phyloP scores from a whole-genome alignment of 2,113 vertebrate species.

The Motacilla tschutschensis region DNA sequence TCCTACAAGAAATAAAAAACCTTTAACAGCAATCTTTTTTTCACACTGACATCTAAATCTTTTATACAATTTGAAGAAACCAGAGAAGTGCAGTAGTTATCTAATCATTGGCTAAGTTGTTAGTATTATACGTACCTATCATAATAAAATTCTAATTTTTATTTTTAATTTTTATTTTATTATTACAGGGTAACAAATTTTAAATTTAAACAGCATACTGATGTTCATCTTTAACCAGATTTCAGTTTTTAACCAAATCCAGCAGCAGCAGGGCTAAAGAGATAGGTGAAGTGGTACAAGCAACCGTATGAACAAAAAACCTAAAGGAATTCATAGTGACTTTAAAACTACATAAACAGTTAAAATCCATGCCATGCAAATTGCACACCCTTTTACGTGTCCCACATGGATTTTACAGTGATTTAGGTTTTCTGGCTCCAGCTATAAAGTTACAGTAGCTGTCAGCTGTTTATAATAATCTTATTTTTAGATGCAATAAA shows the following conservation, averaged over 20 bases:
- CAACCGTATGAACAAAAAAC: neutral
- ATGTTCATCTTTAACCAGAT: neutral
- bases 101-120: no score
- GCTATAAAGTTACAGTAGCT: neutral
- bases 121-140: no score
- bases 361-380: neutral
- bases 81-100: neutral
- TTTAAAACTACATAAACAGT: neutral
- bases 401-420: neutral
- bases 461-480: neutral
- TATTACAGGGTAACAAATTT: neutral
- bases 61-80: neutral
- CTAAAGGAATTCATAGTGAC: neutral
- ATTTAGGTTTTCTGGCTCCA: neutral
- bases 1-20: neutral
- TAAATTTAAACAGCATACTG: neutral
- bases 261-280: neutral
- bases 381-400: neutral
- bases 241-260: conserved; percentile 18
- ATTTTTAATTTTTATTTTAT: no score
- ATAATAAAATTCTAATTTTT: neutral
- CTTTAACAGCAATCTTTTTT: neutral
- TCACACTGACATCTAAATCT: neutral
- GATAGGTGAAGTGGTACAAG: neutral
- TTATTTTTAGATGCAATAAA: neutral